Base-by-base conservation (phyloP, 2,113 vertebrate species). In the Lophochroa leadbeateri region DNA sequence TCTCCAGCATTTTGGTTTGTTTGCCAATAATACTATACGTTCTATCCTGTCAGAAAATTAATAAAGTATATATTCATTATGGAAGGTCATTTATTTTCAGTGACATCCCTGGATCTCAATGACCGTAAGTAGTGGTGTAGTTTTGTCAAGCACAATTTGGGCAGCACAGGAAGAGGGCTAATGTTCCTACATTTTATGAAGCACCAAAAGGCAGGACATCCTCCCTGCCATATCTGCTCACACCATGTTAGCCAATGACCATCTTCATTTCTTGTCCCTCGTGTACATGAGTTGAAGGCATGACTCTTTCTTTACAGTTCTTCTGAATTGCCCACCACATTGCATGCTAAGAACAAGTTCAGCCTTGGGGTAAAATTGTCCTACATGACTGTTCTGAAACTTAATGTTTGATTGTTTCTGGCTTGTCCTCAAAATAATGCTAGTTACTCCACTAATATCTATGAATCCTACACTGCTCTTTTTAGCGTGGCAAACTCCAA, bases 371-470 rank as follows among this genome's bases (percentile, higher is more conserved):
- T 81, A 71, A 88, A 94, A 35, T 64, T 83, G 64, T 93, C 72
- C 95, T 69, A 43, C 78, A 75, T 86, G 18, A 86, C 43, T 95
- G 60, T 47, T 55, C 50, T 92, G 68, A 80, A 60, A 63, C 43
- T 93, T 83, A 81, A 52, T 2, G 1, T 93, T 82, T 93, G 55
- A 67, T 75, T 81, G 41, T 71, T 95, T 94, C 67, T 60, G 39
- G 35, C 77, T 90, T 96, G 86, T 92, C 75, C 68, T 74, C 87
- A 94, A 90, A 88, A 93, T 71, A 75, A 53, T 33, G 23, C 85
- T 72, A 78, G 18, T 33, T 78, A 58, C 47, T 77, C 27, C 52
- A 78, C 23, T 79, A 82, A 70, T 11, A 76, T 41, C 57, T 71
- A 41, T 47, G 37, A 69, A 81, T 67, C 33, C 47, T 61, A 57